Evolutionary conservation across 1,140 invertebrate genomes (phyloP).

Genomic region (Diabrotica virgifera): DNA sequence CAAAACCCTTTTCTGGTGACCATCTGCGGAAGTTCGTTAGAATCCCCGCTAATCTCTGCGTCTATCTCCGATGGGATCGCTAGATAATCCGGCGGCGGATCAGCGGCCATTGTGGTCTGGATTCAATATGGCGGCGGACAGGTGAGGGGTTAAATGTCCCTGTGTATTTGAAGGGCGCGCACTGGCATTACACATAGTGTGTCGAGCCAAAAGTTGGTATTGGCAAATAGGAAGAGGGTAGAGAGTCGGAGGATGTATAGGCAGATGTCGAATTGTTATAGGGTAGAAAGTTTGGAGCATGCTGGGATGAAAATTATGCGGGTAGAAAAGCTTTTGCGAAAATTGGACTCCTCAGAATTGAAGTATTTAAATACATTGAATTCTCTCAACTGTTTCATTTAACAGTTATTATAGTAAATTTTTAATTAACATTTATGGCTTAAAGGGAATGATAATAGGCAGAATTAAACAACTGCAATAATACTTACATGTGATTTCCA

Average conservation of each 20-base stretch:
- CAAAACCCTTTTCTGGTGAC: constrained; percentile 18
- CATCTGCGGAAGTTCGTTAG: constrained; percentile 47
- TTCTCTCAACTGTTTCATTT: too few relatives aligned
- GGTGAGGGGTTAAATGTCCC: constrained; percentile 30
- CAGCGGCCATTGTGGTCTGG: constrained; percentile 40
- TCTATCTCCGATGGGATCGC: constrained; percentile 42
- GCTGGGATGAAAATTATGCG: constrained; percentile 8
- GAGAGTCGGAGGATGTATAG: constrained; percentile 5
- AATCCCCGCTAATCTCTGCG: constrained; percentile 42
- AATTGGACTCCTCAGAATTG: background rate
- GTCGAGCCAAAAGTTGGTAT: constrained; percentile 9
- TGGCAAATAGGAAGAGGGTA: constrained; percentile 19
- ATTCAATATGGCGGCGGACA: constrained; percentile 40
- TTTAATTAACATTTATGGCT: too few relatives aligned
- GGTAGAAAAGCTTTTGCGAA: background rate
- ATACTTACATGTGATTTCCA: too few relatives aligned
- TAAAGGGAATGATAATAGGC: too few relatives aligned
- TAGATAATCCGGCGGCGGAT: constrained; percentile 33
- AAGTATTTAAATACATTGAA: too few relatives aligned
- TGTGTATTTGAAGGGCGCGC: background rate
- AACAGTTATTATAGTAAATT: too few relatives aligned
- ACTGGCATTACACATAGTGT: background rate
- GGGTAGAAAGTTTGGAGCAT: constrained; percentile 1
- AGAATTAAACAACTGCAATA: too few relatives aligned
- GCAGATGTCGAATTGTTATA: constrained; percentile 10